Evolutionary conservation across 2,888 invertebrate genomes (phyloP), one percentile per base, ranked within the genome.

Genomic region (Caradrina clavipalpis): DNA sequence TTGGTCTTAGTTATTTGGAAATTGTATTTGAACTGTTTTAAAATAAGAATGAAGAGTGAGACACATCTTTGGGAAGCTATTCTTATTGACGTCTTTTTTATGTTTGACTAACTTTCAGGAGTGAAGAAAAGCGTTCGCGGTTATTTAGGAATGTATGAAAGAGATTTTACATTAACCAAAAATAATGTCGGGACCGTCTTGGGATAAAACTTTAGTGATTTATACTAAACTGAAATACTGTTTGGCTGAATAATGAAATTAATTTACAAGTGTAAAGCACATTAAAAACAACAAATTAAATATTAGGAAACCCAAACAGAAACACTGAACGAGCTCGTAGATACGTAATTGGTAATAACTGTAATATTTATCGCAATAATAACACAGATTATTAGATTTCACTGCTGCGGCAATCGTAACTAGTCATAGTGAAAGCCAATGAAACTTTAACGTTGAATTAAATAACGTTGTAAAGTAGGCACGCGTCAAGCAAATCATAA

Each of bases 401-500:
- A 79, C 81, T 82, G 79, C 79, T 71, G 76, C 74, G 69, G 76
- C 80, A 83, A 87, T 86, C 80, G 78, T 81, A 71, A 82, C 78
- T 73, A 83, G 78, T 79, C 69, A 56, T 58, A 88, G 87, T 83
- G 89, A 89, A 90, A 90, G 87, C 87, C 87, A 84, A 90, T 91
- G 89, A 90, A 91, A 90, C 84, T 83, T 72, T 82, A 86, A 85
- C 85, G 76, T 82, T 74, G 82, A 88, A 87, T 88, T 85, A 88
- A 86, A 85, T 88, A 85, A 83, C 79, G 85, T 60, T 81, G 80
- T 81, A 80, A 81, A 83, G 76, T 76, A 76, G 79, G 88, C 92
- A 90, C 93, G 91, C 89, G 90, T 87, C 90, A 83, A 88, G 88
- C 88, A 91, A 85, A 92, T 93, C 92, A 93, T 92, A 92, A 91